Percentiles rank a stretch among this genome's conserved stretches.
phyloP scores from a whole-genome alignment of 2,113 vertebrate species.

The Progne subis region DNA sequence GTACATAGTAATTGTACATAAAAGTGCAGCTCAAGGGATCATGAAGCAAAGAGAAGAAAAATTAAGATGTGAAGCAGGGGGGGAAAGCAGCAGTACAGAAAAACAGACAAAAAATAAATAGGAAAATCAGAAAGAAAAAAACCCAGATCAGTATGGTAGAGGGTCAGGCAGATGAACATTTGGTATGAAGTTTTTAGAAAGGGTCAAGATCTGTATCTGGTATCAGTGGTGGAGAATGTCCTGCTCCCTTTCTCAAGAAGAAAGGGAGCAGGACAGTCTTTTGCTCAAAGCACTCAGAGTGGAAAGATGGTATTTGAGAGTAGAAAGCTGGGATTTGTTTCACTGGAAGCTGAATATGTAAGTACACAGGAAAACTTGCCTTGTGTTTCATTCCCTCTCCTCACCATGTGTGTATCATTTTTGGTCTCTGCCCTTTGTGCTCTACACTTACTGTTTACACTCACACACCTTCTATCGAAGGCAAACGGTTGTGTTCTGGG shows the following conservation, averaged over 20 bases:
- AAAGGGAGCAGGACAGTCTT: not conserved
- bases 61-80: not conserved
- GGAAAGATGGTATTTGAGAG: not conserved
- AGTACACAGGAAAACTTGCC: not conserved
- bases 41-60: not conserved
- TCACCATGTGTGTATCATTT: not conserved
- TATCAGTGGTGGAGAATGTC: not conserved
- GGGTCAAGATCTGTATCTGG: not conserved
- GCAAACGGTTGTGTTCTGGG: conserved; percentile 36
- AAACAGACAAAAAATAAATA: not conserved
- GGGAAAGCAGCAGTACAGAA: not conserved
- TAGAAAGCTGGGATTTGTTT: not conserved
- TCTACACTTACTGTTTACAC: not conserved
- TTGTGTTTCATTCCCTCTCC: not conserved
- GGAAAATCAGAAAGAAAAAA: not conserved
- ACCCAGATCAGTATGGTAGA: not conserved
- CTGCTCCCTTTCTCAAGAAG: not conserved
- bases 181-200: not conserved
- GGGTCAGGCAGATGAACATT: not conserved
- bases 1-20: not conserved
- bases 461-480: conserved; percentile 63
- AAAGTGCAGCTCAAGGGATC: not conserved
- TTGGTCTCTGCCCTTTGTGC: not conserved
- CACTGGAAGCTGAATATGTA: not conserved
- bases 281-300: not conserved